Evolutionary conservation across 37 sponge, comb jelly and placozoan species (phyloP).

Genomic region (Oscarella lobularis): DNA sequence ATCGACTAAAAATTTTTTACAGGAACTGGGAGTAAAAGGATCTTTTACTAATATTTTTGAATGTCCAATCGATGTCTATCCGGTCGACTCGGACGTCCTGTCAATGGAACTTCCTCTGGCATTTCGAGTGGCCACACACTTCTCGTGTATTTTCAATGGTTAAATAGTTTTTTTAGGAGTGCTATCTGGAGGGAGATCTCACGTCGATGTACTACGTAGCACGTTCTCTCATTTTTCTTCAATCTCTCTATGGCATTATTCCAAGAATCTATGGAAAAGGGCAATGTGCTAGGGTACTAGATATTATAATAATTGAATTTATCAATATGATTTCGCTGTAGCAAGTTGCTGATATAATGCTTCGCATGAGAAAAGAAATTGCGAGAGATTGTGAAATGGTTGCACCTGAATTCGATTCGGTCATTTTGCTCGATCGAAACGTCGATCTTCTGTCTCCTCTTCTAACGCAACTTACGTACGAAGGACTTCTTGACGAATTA

Average conservation of each 20-base stretch:
- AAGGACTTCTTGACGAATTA: slow-evolving; percentile 90
- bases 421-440: slow-evolving; percentile 78
- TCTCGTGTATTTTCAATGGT: neutral
- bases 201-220: slow-evolving; percentile 36
- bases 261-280: slow-evolving; percentile 82
- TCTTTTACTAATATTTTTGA: slow-evolving; percentile 48
- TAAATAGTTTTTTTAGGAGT: slow-evolving; percentile 8
- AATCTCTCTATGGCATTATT: slow-evolving; percentile 79
- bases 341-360: slow-evolving; percentile 60
- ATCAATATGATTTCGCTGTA: slow-evolving; percentile 20
- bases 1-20: neutral
- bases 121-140: slow-evolving; percentile 36
- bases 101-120: slow-evolving; percentile 51
- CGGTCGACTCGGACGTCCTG: slow-evolving; percentile 77
- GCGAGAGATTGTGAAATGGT: neutral
- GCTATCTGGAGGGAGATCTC: slow-evolving; percentile 10
- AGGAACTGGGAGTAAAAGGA: slow-evolving; percentile 25
- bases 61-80: slow-evolving; percentile 63
- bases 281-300: slow-evolving; percentile 41
- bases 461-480: slow-evolving; percentile 89
- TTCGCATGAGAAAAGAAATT: slow-evolving; percentile 47
- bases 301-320: neutral
- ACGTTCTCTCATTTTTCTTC: slow-evolving; percentile 61
- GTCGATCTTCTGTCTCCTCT: slow-evolving; percentile 92
- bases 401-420: slow-evolving; percentile 56